These are phyloP conservation scores for Oriolus oriolus DNA, from an alignment of 2,113 vertebrate species.

Conservation along the genomic window DNA sequence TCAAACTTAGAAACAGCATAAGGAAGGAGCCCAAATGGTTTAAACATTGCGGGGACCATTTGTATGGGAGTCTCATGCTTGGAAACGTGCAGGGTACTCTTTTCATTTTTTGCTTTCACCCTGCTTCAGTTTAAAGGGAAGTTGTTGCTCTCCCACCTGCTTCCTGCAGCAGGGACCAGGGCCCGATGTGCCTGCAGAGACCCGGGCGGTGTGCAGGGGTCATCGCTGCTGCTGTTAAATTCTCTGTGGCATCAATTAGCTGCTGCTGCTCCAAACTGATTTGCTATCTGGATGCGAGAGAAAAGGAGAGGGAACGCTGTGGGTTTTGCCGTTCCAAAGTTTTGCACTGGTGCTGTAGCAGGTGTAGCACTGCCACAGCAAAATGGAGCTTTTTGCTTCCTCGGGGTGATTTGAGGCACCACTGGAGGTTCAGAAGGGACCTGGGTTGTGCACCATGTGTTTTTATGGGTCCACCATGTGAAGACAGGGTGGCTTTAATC, in stretches of 20 bases:
- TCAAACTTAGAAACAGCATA: conserved; percentile 46
- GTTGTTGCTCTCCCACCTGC: background rate
- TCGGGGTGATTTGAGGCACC: background rate
- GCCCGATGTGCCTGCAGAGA: background rate
- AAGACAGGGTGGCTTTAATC: background rate
- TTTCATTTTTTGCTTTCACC: background rate
- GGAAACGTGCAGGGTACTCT: conserved; percentile 27
- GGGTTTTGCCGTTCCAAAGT: background rate
- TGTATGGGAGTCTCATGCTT: conserved; percentile 41
- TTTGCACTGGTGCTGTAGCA: background rate
- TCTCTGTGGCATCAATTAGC: background rate
- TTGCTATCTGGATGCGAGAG: background rate
- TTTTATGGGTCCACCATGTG: background rate
- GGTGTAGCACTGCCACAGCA: background rate
- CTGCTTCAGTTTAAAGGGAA: background rate
- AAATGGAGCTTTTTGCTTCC: background rate
- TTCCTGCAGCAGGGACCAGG: background rate
- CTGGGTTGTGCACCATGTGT: fast-evolving
- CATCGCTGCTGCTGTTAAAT: background rate
- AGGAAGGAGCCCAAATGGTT: conserved; percentile 57
- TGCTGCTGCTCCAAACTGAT: background rate
- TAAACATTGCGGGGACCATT: conserved; percentile 37
- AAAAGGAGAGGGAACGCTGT: background rate
- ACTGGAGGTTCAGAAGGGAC: background rate
- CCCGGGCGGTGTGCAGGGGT: background rate